These are phyloP conservation scores for Pseudochirops corinnae DNA, from an alignment of 2,797 vertebrate species.

Conservation along the genomic window DNA sequence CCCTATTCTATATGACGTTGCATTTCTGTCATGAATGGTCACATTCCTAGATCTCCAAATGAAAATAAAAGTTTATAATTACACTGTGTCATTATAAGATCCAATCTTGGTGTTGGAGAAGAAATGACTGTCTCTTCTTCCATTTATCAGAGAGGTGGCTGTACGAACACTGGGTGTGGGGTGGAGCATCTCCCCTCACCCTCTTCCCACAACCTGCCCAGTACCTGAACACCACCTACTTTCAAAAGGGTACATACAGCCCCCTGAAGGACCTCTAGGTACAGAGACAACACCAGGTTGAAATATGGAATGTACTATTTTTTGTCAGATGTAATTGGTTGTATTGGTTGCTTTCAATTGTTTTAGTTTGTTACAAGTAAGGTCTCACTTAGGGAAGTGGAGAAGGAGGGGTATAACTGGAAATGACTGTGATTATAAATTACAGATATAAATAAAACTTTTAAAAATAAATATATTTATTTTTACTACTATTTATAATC, in stretches of 20 bases:
- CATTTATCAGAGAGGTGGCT: neutral
- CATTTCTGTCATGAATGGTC: conserved; percentile 31
- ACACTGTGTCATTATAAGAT: neutral
- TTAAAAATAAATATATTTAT: neutral
- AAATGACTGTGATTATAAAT: neutral
- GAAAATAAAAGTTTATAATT: neutral
- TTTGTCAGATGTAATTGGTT: neutral
- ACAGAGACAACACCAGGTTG: neutral
- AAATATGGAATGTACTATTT: neutral
- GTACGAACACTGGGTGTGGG: neutral
- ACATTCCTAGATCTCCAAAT: conserved; percentile 37
- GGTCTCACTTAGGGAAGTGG: neutral
- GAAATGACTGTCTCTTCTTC: neutral
- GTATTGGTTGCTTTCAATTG: neutral
- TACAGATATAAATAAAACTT: neutral
- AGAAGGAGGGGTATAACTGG: neutral
- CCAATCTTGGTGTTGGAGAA: neutral
- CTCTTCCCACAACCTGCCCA: neutral
- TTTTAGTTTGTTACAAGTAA: neutral
- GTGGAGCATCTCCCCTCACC: neutral
- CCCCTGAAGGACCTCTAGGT: neutral
- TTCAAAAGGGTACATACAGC: neutral
- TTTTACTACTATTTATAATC: neutral
- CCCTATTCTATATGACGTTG: conserved; percentile 10
- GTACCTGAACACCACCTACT: neutral